Percentiles rank a stretch among this genome's conserved stretches.
phyloP scores from a whole-genome alignment of 2,113 vertebrate species.

The Epinephelus lanceolatus region DNA sequence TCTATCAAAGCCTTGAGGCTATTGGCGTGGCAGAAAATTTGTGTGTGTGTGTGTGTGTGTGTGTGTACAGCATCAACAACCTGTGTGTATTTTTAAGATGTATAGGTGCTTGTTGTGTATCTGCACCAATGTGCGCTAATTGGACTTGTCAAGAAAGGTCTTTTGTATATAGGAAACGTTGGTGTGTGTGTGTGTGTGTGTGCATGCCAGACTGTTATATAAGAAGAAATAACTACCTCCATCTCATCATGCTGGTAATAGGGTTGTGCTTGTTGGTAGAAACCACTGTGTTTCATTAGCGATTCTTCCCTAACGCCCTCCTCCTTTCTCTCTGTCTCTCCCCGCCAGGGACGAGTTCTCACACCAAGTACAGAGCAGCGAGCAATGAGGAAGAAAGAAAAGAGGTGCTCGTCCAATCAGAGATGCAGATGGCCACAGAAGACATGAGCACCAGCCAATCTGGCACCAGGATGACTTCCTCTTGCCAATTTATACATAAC shows the following conservation, averaged over 20 bases:
- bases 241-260: constrained; percentile 36
- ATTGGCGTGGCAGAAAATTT: constrained; percentile 17
- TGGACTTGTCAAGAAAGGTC: constrained; percentile 45
- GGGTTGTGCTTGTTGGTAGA: constrained; percentile 52
- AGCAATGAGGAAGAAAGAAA: constrained; percentile 70
- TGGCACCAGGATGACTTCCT: constrained; percentile 48
- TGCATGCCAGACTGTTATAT: constrained; percentile 27
- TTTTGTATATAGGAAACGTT: constrained; percentile 28
- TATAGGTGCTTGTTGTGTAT: constrained; percentile 47
- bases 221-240: constrained; percentile 33
- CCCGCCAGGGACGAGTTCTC: constrained; percentile 62
- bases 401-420: constrained; percentile 64
- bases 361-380: constrained; percentile 39
- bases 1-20: constrained; percentile 44
- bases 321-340: constrained; percentile 3
- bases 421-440: constrained; percentile 66
- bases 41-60: constrained; percentile 19
- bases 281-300: constrained; percentile 53
- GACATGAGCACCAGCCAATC: constrained; percentile 69
- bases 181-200: not conserved
- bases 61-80: constrained; percentile 13
- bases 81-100: constrained; percentile 31
- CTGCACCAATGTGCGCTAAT: constrained; percentile 37
- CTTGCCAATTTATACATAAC: constrained; percentile 49
- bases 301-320: constrained; percentile 41